Evolutionary conservation across 2,113 vertebrate genomes (phyloP).

Genomic region (Pollachius pollachius): DNA sequence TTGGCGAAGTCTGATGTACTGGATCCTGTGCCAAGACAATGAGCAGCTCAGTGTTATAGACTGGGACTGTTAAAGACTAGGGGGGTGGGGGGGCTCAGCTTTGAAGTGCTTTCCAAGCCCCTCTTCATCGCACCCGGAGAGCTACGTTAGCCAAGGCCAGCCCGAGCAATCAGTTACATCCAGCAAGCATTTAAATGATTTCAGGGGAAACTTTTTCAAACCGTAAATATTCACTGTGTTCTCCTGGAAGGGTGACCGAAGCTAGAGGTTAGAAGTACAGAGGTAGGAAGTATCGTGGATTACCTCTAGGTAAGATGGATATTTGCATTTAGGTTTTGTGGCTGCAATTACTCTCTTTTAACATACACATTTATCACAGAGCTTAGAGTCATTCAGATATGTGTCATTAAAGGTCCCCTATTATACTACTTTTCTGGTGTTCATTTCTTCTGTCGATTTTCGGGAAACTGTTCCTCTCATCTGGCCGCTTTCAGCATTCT

Average conservation of each 20-base stretch:
- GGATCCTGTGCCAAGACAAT: slow-evolving; percentile 64
- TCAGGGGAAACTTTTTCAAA: slow-evolving; percentile 63
- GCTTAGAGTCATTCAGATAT: too few relatives aligned
- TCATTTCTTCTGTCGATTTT: too few relatives aligned
- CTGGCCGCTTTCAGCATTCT: too few relatives aligned
- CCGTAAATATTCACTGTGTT: slow-evolving; percentile 20
- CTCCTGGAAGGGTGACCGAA: slow-evolving; percentile 41
- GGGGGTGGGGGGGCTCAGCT: slow-evolving; percentile 36
- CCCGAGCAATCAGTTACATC: slow-evolving; percentile 75
- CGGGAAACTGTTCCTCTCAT: too few relatives aligned
- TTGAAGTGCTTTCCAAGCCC: slow-evolving; percentile 75
- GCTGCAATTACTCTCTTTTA: too few relatives aligned
- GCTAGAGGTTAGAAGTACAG: slow-evolving; percentile 13
- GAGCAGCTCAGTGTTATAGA: slow-evolving; percentile 62
- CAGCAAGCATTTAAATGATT: slow-evolving; percentile 77
- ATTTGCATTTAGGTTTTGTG: too few relatives aligned
- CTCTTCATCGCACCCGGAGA: slow-evolving; percentile 71
- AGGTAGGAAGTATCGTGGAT: slow-evolving; percentile 38
- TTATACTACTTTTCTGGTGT: too few relatives aligned
- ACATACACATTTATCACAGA: too few relatives aligned
- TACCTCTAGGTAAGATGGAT: slow-evolving; percentile 21
- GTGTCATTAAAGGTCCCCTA: too few relatives aligned
- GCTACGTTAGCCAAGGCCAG: slow-evolving; percentile 76
- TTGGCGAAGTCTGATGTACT: slow-evolving; percentile 62
- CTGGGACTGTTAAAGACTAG: slow-evolving; percentile 14